Evolutionary conservation across 1,140 invertebrate species (phyloP).

Genomic region (Linepithema humile): DNA sequence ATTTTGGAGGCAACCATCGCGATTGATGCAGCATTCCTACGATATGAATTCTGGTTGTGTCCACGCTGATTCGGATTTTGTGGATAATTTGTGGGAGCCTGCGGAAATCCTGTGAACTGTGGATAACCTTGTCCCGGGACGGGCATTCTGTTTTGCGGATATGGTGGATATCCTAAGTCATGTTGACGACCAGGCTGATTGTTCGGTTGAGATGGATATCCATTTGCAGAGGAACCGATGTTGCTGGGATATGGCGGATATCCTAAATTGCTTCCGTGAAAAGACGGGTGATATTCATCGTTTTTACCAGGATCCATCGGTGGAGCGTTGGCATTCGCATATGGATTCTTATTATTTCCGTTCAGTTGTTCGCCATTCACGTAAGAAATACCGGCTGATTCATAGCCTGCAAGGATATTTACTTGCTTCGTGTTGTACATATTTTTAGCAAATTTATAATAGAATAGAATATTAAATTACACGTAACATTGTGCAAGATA

Average conservation of each 20-base stretch:
- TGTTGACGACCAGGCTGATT: constrained; percentile 51
- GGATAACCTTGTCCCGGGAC: constrained; percentile 70
- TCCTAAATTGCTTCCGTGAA: constrained; percentile 67
- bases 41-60: constrained; percentile 47
- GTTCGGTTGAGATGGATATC: constrained; percentile 65
- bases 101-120: constrained; percentile 54
- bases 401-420: constrained; percentile 78
- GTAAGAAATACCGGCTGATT: constrained; percentile 78
- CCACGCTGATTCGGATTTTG: constrained; percentile 56
- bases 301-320: constrained; percentile 68
- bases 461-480: neutral
- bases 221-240: constrained; percentile 55
- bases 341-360: constrained; percentile 76
- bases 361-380: constrained; percentile 76
- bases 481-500: constrained; percentile 35
- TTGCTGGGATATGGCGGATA: constrained; percentile 77
- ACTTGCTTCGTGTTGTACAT: constrained; percentile 44
- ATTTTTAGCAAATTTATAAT: neutral
- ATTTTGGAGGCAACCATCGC: neutral
- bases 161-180: constrained; percentile 76
- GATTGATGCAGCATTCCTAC: constrained; percentile 19
- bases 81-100: constrained; percentile 54
- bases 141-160: constrained; percentile 79
- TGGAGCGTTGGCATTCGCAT: constrained; percentile 81
- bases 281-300: constrained; percentile 54